phyloP scores from a whole-genome alignment of 2,113 vertebrate genomes.

The Otus sunia region DNA sequence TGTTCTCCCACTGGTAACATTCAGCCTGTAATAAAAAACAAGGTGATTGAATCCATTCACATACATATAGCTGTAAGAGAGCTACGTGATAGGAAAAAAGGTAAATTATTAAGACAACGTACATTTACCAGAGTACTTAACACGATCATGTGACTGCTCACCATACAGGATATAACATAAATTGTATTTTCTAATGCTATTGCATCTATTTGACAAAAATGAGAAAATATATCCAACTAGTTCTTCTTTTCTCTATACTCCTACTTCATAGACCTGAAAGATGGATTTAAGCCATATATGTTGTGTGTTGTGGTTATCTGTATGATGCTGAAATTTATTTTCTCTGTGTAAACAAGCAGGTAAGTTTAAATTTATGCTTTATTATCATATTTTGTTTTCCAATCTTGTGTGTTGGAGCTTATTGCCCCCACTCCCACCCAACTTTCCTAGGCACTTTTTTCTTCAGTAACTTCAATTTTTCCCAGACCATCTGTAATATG shows the following conservation, averaged over 20 bases:
- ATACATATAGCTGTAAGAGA: neutral
- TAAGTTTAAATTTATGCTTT: neutral
- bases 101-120: neutral
- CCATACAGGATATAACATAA: neutral
- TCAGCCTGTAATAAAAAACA: neutral
- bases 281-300: neutral
- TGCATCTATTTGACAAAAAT: neutral
- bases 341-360: neutral
- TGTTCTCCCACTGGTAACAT: constrained; percentile 15
- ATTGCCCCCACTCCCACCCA: neutral
- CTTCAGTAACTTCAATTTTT: neutral
- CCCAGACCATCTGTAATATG: neutral
- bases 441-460: neutral
- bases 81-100: neutral
- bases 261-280: neutral
- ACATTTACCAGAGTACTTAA: neutral
- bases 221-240: neutral
- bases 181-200: neutral
- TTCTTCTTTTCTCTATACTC: neutral
- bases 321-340: neutral
- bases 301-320: neutral
- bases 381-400: neutral
- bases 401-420: neutral
- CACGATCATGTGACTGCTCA: neutral
- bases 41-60: neutral